Conservation (phyloP, 2,113 vertebrate species). For the Passer montanus region DNA sequence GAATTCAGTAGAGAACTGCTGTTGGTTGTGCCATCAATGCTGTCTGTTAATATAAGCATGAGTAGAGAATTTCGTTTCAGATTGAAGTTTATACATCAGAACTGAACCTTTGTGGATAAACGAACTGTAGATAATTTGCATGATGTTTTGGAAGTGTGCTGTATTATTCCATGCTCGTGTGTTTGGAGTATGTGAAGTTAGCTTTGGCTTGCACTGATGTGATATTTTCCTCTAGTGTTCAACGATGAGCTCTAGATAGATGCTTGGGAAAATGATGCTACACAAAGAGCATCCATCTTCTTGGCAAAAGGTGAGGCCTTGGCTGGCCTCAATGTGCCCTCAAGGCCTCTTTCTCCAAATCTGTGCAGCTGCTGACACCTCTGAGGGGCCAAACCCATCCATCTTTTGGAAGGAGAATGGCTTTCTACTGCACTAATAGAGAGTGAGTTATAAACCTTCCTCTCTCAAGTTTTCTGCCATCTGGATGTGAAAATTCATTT, state of each 20-base stretch:
- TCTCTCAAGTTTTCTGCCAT: neutral
- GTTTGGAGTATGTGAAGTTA: neutral
- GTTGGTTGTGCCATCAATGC: neutral
- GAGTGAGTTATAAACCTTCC: neutral
- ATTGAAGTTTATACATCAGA: neutral
- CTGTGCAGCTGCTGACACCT: neutral
- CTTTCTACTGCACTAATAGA: neutral
- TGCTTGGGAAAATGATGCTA: neutral
- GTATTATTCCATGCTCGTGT: neutral
- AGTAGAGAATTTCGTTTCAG: neutral
- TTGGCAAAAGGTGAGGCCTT: neutral
- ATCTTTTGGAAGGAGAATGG: neutral
- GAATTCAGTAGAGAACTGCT: neutral
- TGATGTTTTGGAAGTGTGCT: neutral
- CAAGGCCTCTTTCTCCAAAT: neutral
- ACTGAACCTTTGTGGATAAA: neutral
- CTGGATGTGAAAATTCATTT: rapidly evolving
- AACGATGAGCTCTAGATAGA: neutral
- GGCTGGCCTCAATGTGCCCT: neutral
- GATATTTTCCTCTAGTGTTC: neutral
- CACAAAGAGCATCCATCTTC: neutral
- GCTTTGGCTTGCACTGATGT: neutral
- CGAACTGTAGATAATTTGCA: rapidly evolving
- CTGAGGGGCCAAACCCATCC: neutral
- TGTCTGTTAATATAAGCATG: neutral